Evolutionary conservation across 2,888 invertebrate genomes (phyloP).

Genomic region (Horisme vitalbata): DNA sequence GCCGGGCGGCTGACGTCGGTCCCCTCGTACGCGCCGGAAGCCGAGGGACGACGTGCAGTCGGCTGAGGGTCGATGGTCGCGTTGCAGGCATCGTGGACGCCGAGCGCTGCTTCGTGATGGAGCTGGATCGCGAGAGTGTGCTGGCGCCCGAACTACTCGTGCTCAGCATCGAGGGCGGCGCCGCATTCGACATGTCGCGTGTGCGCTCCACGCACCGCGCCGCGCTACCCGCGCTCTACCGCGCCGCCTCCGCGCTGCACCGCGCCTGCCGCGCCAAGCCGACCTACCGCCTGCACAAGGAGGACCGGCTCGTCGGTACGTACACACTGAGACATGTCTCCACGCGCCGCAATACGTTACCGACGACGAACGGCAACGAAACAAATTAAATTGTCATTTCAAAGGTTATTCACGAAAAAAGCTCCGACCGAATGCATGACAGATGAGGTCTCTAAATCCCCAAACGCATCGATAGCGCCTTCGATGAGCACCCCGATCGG

Average conservation of each 20-base stretch:
- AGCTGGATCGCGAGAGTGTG: constrained; percentile 89
- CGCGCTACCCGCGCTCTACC: constrained; percentile 75
- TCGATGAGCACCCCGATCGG: too few relatives aligned
- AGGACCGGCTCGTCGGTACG: constrained; percentile 3
- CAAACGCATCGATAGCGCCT: too few relatives aligned
- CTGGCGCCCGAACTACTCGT: constrained; percentile 84
- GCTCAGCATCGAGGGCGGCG: constrained; percentile 87
- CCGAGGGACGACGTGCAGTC: too few relatives aligned
- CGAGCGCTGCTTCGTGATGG: constrained; percentile 95
- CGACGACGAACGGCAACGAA: too few relatives aligned
- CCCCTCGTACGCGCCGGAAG: too few relatives aligned
- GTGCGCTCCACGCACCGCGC: constrained; percentile 89
- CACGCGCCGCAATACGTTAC: neutral
- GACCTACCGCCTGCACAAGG: constrained; percentile 86
- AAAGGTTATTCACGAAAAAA: too few relatives aligned
- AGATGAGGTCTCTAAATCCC: too few relatives aligned
- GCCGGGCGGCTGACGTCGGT: too few relatives aligned
- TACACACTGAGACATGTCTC: neutral
- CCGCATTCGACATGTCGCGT: constrained; percentile 90
- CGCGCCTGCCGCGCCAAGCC: neutral
- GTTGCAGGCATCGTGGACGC: constrained; percentile 89
- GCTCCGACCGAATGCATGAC: too few relatives aligned
- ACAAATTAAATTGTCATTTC: too few relatives aligned
- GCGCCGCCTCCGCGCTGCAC: neutral
- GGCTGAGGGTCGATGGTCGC: too few relatives aligned